Conservation (phyloP, 2,113 vertebrate genomes). For the Phaetusa simplex region DNA sequence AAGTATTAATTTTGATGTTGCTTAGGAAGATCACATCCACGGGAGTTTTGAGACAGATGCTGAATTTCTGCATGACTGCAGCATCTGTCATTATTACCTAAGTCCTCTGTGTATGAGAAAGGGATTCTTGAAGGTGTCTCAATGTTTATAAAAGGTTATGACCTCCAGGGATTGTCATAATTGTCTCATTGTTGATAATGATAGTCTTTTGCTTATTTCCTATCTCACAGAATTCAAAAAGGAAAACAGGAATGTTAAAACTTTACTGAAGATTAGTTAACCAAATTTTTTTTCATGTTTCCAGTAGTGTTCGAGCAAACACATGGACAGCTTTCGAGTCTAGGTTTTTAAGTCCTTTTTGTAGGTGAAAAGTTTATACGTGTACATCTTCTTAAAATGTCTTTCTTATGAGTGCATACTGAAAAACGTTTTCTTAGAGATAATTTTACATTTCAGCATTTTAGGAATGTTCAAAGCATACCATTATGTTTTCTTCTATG, state of each 20-base stretch:
- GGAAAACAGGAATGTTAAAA: neutral
- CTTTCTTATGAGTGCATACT: neutral
- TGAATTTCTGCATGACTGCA: neutral
- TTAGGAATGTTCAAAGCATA: neutral
- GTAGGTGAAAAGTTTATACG: neutral
- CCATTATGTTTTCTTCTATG: neutral
- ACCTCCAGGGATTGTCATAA: neutral
- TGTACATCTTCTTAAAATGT: neutral
- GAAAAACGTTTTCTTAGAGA: neutral
- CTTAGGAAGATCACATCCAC: neutral
- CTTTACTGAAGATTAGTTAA: neutral
- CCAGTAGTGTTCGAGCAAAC: neutral
- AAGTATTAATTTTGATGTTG: neutral
- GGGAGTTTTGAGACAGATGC: neutral
- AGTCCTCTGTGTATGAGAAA: neutral
- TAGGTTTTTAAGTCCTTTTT: neutral
- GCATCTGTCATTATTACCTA: neutral
- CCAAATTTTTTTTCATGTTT: neutral
- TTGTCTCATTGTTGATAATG: neutral
- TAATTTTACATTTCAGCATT: neutral
- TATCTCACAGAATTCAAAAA: neutral
- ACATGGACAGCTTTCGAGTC: neutral
- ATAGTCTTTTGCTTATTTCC: neutral
- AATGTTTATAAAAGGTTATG: neutral
- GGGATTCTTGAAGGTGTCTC: neutral